Evolutionary conservation across 2,888 invertebrate genomes (phyloP), one percentile per base, ranked within the genome.

Genomic region (Tipula lateralis): DNA sequence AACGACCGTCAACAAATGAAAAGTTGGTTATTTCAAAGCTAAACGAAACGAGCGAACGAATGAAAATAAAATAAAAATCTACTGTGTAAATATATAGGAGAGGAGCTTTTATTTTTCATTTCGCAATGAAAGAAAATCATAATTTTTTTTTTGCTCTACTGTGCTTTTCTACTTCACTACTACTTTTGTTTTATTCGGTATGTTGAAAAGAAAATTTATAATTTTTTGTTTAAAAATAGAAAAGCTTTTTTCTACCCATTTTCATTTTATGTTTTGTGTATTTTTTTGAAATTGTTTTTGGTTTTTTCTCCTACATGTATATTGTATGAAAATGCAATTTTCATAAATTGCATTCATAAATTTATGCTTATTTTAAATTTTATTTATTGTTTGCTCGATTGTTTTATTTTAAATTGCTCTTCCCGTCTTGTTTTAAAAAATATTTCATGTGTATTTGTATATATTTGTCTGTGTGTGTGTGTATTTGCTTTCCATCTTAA

Each of bases 1-100:
- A 66, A 66, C 66, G 66, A 66, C 66, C 66, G 66, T 66, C 66
- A 66, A 66, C 66, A 66, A 66, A 66, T 66, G 66, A 66, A 66
- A 66, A 24, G 66, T 66, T 66, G 19, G 66, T 19, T 66, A 19
- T 66, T 19, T 66, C 24, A 66, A 66, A 66, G 66, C 66, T 66
- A 66, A 66, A 66, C 66, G 66, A 66, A 66, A 66, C 9, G 66
- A 66, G 24, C 66, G 66, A 66, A 12, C 24, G 9, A 66, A 66
- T 66, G 66, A 66, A 66, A 66, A 44, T 16, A 44, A 44, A 44
- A 50, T 16, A 50, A 50, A 66, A 66, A 66, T 66, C 9, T 66
- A 66, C 66, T 66, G 66, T 24, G 24, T 66, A 66, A 66, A 66
- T n/a, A n/a, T n/a, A n/a, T 66, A 66, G 66, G 66, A 66, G 66